Percentiles rank a stretch among this genome's conserved stretches.
Evolutionary conservation across 2,888 invertebrate genomes (phyloP).

Genomic region (Drosophila helvetica): DNA sequence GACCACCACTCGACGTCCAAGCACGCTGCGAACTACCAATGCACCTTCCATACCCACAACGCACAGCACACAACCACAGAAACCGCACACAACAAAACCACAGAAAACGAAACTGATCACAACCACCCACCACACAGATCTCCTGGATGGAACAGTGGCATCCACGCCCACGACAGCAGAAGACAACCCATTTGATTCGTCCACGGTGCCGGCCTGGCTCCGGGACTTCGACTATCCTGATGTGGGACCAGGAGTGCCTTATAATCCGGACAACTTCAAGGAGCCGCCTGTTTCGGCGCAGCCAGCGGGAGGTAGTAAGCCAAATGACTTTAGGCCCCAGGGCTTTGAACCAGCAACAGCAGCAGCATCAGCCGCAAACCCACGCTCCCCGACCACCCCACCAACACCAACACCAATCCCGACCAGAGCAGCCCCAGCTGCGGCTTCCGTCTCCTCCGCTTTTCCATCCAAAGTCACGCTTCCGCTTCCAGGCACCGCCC

Average conservation of each 20-base stretch:
- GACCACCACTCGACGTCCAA: slow-evolving; percentile 52
- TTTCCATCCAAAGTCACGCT: slow-evolving; percentile 79
- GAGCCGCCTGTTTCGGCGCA: slow-evolving; percentile 10
- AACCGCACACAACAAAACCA: slow-evolving; percentile 40
- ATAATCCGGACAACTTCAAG: slow-evolving; percentile 61
- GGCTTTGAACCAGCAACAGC: slow-evolving; percentile 50
- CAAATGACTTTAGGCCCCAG: slow-evolving; percentile 62
- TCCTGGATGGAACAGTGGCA: slow-evolving; percentile 26
- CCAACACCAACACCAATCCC: slow-evolving; percentile 32
- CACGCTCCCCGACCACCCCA: slow-evolving; percentile 26
- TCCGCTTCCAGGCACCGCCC: slow-evolving; percentile 65
- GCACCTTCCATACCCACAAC: slow-evolving; percentile 41
- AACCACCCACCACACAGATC: slow-evolving; percentile 54
- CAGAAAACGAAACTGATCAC: slow-evolving; percentile 39
- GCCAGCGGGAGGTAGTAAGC: slow-evolving; percentile 54
- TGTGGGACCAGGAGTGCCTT: slow-evolving; percentile 82
- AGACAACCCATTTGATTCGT: slow-evolving; percentile 73
- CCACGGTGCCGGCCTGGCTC: slow-evolving; percentile 81
- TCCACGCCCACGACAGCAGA: slow-evolving; percentile 54
- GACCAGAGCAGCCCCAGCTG: slow-evolving; percentile 60
- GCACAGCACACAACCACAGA: slow-evolving; percentile 31
- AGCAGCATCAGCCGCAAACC: slow-evolving; percentile 34
- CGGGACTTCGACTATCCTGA: slow-evolving; percentile 81
- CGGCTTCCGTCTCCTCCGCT: slow-evolving; percentile 61
- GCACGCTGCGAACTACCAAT: slow-evolving; percentile 45